Conservation (phyloP, 2,888 invertebrate species). For the Ophioninae sp. region DNA sequence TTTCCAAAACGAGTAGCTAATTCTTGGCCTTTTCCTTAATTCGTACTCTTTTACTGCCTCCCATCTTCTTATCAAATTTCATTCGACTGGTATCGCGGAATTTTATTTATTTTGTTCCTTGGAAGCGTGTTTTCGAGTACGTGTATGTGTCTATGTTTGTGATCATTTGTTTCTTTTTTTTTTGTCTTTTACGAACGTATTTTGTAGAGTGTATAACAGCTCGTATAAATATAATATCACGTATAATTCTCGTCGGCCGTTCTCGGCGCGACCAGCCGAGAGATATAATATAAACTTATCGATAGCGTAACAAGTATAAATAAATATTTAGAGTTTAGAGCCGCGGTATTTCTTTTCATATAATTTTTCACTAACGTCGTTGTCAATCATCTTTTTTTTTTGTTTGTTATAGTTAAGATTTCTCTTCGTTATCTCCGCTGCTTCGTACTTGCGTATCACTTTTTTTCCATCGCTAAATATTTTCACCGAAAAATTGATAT, state of each 20-base stretch:
- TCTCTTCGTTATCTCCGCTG: conserved; percentile 30
- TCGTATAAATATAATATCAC: conserved; percentile 77
- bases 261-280: conserved; percentile 73
- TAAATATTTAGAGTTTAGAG: conserved; percentile 71
- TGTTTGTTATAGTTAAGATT: conserved; percentile 33
- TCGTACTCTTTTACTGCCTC: conserved; percentile 26
- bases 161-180: conserved; percentile 42
- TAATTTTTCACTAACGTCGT: conserved; percentile 57
- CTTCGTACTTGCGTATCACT: conserved; percentile 35
- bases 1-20: background rate
- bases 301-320: conserved; percentile 79
- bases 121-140: conserved; percentile 53
- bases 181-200: conserved; percentile 46
- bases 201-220: conserved; percentile 72
- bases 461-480: conserved; percentile 29
- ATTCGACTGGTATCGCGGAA: conserved; percentile 41
- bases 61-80: conserved; percentile 52
- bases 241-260: conserved; percentile 69
- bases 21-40: background rate
- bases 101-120: conserved; percentile 24
- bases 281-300: conserved; percentile 78
- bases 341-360: conserved; percentile 41
- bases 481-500: conserved; percentile 20
- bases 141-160: conserved; percentile 33
- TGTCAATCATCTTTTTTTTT: conserved; percentile 52